A percentile compares a stretch with the other conserved stretches of the same genome.
Evolutionary conservation across 92 coral and sea anemone genomes (phyloP).

Genomic region (Siderastrea radians): DNA sequence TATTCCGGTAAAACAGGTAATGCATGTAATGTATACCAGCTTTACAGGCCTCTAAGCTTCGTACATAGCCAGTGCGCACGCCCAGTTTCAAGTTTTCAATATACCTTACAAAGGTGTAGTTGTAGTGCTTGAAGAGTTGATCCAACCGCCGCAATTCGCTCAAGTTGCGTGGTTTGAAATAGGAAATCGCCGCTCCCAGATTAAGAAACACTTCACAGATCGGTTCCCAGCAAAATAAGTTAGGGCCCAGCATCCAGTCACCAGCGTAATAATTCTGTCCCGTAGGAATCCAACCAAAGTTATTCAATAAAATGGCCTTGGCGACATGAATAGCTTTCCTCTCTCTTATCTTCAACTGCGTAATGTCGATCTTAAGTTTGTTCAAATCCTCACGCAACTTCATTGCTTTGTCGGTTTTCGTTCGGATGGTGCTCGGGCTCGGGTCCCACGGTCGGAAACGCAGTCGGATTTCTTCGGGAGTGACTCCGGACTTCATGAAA

Average conservation of each 20-base stretch:
- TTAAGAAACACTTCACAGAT: conserved; percentile 46
- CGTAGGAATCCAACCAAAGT: conserved; percentile 73
- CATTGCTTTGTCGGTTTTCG: conserved; percentile 60
- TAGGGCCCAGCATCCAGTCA: conserved; percentile 90
- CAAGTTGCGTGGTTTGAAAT: conserved; percentile 58
- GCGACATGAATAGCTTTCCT: conserved; percentile 75
- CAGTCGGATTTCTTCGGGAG: conserved; percentile 59
- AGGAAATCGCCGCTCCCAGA: not conserved
- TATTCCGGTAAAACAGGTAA: conserved; percentile 27
- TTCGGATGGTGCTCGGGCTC: conserved; percentile 57
- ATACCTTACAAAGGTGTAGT: conserved; percentile 72
- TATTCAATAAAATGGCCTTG: conserved; percentile 62
- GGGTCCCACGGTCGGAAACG: conserved; percentile 76
- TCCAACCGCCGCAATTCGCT: conserved; percentile 58
- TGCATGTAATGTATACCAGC: conserved; percentile 72
- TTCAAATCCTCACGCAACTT: conserved; percentile 57
- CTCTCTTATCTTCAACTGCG: conserved; percentile 58
- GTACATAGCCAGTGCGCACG: conserved; percentile 88
- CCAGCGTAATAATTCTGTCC: conserved; percentile 84
- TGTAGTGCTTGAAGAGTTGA: conserved; percentile 40
- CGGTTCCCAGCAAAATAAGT: conserved; percentile 82
- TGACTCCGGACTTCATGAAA: conserved; percentile 28
- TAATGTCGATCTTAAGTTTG: conserved; percentile 25
- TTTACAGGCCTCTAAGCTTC: conserved; percentile 73
- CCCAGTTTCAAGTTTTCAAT: conserved; percentile 85